These are phyloP conservation scores for Anseranas semipalmata DNA, from an alignment of 2,113 vertebrate species.

Conservation along the genomic window DNA sequence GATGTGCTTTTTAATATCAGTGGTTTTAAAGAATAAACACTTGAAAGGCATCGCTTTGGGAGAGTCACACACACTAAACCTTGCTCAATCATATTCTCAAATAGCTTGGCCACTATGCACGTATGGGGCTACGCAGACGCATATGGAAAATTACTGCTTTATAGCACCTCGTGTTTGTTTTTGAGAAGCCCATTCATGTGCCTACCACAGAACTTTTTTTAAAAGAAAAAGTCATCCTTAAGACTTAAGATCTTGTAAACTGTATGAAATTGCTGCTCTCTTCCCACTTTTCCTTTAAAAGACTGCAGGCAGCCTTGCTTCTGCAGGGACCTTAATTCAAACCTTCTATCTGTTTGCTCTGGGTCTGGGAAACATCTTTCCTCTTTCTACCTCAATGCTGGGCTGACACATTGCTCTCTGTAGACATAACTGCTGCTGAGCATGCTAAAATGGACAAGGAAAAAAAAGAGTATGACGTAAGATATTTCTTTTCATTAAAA, in stretches of 20 bases:
- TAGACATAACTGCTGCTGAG: background rate
- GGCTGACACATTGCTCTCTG: background rate
- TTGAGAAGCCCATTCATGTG: background rate
- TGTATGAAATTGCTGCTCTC: background rate
- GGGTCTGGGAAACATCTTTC: background rate
- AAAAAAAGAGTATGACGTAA: background rate
- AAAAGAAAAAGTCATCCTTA: background rate
- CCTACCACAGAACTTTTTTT: background rate
- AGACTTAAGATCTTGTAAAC: background rate
- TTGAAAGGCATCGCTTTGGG: background rate
- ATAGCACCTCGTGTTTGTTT: background rate
- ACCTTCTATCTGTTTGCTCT: background rate
- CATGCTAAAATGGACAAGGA: background rate
- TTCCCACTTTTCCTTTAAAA: background rate
- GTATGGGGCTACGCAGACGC: background rate
- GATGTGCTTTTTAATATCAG: background rate
- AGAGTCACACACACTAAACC: background rate
- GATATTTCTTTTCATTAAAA: background rate
- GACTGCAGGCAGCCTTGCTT: background rate
- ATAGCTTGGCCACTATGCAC: background rate
- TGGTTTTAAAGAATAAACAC: background rate
- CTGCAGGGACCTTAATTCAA: background rate
- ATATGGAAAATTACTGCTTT: background rate
- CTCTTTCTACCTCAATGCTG: background rate
- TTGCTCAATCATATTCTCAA: background rate